Evolutionary conservation across 2,797 vertebrate genomes (phyloP), one percentile per base, ranked within the genome.

Genomic region (Pipistrellus pygmaeus): DNA sequence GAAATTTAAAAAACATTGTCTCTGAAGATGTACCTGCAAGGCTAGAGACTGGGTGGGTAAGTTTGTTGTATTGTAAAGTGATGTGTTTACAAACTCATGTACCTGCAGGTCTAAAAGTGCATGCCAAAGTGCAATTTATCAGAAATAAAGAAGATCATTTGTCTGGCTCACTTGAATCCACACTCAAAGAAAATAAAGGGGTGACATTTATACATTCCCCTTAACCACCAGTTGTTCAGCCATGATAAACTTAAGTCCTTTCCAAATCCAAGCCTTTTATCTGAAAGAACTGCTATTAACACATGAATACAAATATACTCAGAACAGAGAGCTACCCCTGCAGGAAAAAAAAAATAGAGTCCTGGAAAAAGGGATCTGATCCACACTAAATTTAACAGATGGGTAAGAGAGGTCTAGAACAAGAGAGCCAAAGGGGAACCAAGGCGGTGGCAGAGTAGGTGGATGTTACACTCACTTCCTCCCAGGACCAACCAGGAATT

Each of bases 201-300:
- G 2, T 38, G 11, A n/a, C 62, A 51, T 13, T 46, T 48, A 68
- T 81, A 53, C 38, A 20, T 71, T 72, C 48, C 14, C 55, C 8
- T 77, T 23, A 88, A 77, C 21, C 4, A 10, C 51, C 51, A 78
- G 46, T 44, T 55, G 20, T 60, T 76, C 66, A 75, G 17, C 46
- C 44, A 25, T 38, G 3, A 88, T n/a, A 51, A 91, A 80, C 12
- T 10, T 14, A 90, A 69, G 32, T 66, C 20, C 57, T 73, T 8
- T 57, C 48, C 81, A 87, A 90, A 86, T 48, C 1, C 13, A 21
- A 71, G 13, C 35, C 76, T 88, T 93, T 92, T 57, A 90, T n/a
- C n/a, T 64, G 32, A 57, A 92, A 72, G 15, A 85, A 83, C 21
- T 38, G 11, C 8, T 81, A 35, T 69, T 20, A 90, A 60, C 38